Conservation (phyloP, 2,113 vertebrate genomes). For the Crocuta crocuta region DNA sequence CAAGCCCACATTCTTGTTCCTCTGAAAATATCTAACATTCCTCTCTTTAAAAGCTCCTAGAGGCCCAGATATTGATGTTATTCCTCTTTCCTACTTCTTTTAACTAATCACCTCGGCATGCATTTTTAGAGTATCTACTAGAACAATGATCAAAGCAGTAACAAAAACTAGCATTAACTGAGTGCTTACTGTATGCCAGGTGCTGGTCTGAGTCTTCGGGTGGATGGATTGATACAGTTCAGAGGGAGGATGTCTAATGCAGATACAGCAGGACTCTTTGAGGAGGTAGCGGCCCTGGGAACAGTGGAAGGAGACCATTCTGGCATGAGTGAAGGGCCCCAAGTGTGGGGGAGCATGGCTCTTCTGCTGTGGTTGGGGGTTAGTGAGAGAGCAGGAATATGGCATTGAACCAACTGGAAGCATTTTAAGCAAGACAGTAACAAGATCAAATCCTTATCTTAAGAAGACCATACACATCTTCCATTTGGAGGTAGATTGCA, state of each 20-base stretch:
- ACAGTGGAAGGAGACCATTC: neutral
- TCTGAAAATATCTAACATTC: neutral
- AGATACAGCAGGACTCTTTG: neutral
- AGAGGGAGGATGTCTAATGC: neutral
- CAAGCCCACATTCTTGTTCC: neutral
- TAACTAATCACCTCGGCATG: neutral
- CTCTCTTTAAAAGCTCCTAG: neutral
- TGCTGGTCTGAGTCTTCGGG: neutral
- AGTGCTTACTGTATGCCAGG: neutral
- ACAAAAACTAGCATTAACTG: neutral
- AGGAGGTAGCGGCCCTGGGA: neutral
- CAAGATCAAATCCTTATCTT: neutral
- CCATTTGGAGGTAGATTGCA: neutral
- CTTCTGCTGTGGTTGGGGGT: neutral
- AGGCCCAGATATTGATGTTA: neutral
- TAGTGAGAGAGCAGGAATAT: neutral
- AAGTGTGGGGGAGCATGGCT: neutral
- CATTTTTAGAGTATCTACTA: neutral
- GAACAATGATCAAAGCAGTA: neutral
- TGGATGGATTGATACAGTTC: neutral
- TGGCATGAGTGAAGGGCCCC: neutral
- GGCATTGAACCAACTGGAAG: neutral
- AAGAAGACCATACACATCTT: neutral
- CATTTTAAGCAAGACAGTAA: neutral
- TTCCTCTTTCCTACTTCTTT: neutral